phyloP scores from a whole-genome alignment of 2,113 vertebrate genomes.

The Pachyramphus minor region DNA sequence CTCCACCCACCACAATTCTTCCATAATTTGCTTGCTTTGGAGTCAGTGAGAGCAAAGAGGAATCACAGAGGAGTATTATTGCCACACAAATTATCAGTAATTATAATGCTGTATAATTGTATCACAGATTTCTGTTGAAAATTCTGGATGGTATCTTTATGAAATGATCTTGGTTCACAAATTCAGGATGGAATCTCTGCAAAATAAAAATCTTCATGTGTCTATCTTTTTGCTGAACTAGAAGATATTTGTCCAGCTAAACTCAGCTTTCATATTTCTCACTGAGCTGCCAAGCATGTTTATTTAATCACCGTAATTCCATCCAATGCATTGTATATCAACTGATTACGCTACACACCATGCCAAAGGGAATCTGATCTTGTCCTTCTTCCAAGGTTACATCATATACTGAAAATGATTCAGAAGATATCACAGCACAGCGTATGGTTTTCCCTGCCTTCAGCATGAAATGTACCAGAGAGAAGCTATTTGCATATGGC shows the following conservation, averaged over 20 bases:
- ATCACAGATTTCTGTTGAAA: background rate
- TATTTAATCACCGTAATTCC: background rate
- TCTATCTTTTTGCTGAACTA: background rate
- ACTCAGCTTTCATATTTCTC: background rate
- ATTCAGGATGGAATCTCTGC: background rate
- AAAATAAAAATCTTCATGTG: background rate
- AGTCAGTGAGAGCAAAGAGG: background rate
- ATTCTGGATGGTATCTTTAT: background rate
- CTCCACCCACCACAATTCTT: background rate
- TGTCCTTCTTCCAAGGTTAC: constrained; percentile 31
- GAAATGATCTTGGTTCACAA: background rate
- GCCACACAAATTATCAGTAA: background rate
- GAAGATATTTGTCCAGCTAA: background rate
- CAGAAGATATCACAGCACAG: background rate
- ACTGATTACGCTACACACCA: background rate
- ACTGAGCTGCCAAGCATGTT: background rate
- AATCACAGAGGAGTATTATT: background rate
- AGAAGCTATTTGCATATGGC: constrained; percentile 59
- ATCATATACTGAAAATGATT: background rate
- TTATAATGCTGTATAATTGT: background rate
- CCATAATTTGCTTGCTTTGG: background rate
- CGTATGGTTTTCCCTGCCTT: constrained; percentile 57
- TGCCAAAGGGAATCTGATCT: background rate
- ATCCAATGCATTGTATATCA: background rate
- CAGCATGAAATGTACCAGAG: constrained; percentile 57